Evolutionary conservation across 2,113 vertebrate species (phyloP).

Genomic region (Oryzias curvinotus): DNA sequence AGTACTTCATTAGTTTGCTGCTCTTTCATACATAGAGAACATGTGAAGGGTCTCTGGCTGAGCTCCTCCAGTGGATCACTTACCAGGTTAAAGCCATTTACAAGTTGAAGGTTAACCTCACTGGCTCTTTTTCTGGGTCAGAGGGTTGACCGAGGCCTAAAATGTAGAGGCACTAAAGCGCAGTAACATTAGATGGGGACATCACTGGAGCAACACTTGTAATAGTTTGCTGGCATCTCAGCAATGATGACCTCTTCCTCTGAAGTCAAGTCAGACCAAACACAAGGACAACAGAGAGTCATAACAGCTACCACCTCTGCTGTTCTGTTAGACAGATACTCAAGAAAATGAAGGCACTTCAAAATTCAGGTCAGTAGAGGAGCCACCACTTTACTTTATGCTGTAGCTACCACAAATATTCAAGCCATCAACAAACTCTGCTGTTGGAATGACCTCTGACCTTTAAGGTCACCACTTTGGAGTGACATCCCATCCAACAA

Average conservation of each 20-base stretch:
- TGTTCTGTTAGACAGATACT: too few species aligned
- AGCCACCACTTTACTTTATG: too few species aligned
- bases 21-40: slow-evolving; percentile 17
- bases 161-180: slow-evolving; percentile 27
- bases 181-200: slow-evolving; percentile 39
- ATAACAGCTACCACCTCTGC: not conserved
- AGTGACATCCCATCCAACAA: too few species aligned
- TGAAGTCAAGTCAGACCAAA: slow-evolving; percentile 1
- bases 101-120: not conserved
- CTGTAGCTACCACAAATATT: too few species aligned
- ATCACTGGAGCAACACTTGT: slow-evolving; percentile 6
- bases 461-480: too few species aligned
- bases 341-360: too few species aligned
- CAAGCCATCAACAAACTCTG: too few species aligned
- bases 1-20: slow-evolving; percentile 1
- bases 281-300: not conserved
- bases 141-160: not conserved
- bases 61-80: not conserved
- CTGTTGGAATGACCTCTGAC: too few species aligned
- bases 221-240: slow-evolving; percentile 13
- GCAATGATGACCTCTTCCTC: slow-evolving; percentile 22
- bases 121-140: not conserved
- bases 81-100: not conserved
- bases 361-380: too few species aligned
- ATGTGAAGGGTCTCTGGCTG: too few species aligned